These are phyloP conservation scores for Sarcophaga subvicina DNA, from an alignment of 2,888 invertebrate species.

Conservation along the genomic window DNA sequence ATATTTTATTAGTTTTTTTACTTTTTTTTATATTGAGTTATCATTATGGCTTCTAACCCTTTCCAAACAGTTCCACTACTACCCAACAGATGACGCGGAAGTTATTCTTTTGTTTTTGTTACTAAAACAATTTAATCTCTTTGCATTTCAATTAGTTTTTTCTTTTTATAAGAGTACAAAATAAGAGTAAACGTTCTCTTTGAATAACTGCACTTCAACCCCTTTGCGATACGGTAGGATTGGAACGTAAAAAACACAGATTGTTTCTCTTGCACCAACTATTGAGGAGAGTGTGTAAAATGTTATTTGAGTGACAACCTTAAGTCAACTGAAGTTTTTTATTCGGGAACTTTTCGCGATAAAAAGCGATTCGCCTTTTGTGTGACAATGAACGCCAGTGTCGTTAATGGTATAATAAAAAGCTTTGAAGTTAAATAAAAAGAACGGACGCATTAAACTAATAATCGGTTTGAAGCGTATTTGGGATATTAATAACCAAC, in stretches of 20 bases:
- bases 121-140: background rate
- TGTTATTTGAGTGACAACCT: too few relatives aligned
- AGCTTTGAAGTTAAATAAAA: too few relatives aligned
- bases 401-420: too few relatives aligned
- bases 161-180: background rate
- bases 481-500: too few relatives aligned
- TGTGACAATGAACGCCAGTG: too few relatives aligned
- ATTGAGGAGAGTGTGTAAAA: too few relatives aligned
- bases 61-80: conserved; percentile 28
- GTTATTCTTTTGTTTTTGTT: background rate
- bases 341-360: background rate
- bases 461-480: too few relatives aligned
- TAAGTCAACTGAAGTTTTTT: background rate
- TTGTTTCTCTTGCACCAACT: background rate
- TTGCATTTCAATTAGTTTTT: background rate
- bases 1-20: background rate
- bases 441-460: too few relatives aligned
- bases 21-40: background rate
- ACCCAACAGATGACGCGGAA: conserved; percentile 40
- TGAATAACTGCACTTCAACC: background rate
- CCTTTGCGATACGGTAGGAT: background rate
- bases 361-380: too few relatives aligned
- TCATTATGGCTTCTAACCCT: conserved; percentile 38
- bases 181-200: background rate
- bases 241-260: background rate